Evolutionary conservation across 2,888 invertebrate species (phyloP), one percentile per base, ranked within the genome.

Genomic region (Psylliodes chrysocephalus): DNA sequence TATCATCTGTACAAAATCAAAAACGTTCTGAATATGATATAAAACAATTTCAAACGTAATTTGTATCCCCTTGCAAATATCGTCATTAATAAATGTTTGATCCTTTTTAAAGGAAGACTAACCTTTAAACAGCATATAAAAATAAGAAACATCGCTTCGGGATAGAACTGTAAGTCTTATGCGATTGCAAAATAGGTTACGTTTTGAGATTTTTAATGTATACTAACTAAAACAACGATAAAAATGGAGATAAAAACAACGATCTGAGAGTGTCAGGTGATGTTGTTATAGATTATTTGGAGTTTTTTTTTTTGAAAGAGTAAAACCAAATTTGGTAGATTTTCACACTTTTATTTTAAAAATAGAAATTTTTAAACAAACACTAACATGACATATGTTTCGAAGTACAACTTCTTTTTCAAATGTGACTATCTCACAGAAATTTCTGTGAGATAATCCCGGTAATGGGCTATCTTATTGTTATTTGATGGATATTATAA

Each of bases 231-330:
- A 35, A 44, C n/a, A 56, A 44, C n/a, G 10, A 55, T 28, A 60
- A 38, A 14, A 18, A 59, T 25, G 17, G 4, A 30, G 18, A 53
- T 22, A 18, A n/a, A 8, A 18, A 35, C 25, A 28, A 30, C 7
- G 47, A 46, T 33, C 47, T 64, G 18, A 54, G 63, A 25, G 17
- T 46, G n/a, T 54, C 63, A 35, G 63, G 63, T 15, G n/a, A 38
- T 38, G 22, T 60, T 54, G 63, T 64, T n/a, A 49, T 47, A 15
- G 8, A 25, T 7, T 42, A 59, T 38, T 35, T 64, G 33, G 42
- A 53, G 38, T 57, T 60, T 51, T 68, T 19, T 57, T 53, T 51
- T n/a, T n/a, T n/a, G n/a, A n/a, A n/a, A n/a, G n/a, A n/a, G n/a
- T n/a, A n/a, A n/a, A n/a, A n/a, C n/a, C n/a, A n/a, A n/a, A n/a